Evolutionary conservation across 1,140 invertebrate species (phyloP).

Genomic region (Ladona fulva): DNA sequence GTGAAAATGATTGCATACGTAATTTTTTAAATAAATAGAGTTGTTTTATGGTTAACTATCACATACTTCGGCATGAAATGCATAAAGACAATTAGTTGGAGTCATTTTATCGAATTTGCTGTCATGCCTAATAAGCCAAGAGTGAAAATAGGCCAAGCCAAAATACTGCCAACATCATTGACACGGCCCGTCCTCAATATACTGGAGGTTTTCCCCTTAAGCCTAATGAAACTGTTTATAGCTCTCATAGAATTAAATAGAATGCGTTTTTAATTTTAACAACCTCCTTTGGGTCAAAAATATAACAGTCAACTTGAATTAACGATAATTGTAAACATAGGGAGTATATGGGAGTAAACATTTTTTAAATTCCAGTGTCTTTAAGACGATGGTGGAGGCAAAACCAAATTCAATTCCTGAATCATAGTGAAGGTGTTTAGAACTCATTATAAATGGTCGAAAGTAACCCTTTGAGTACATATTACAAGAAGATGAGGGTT

Average conservation of each 20-base stretch:
- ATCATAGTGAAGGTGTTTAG: conserved; percentile 6
- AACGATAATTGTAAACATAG: neutral
- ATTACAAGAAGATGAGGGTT: neutral
- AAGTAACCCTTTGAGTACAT: neutral
- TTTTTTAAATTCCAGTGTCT: conserved; percentile 1
- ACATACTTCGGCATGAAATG: neutral
- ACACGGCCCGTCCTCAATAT: neutral
- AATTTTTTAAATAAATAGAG: neutral
- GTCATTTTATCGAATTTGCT: neutral
- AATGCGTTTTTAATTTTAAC: neutral
- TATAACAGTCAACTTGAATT: neutral
- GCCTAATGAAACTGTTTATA: neutral
- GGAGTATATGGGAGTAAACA: neutral
- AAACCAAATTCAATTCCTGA: neutral
- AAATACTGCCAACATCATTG: neutral
- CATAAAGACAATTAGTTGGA: neutral
- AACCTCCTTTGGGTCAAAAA: neutral
- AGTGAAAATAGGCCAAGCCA: neutral
- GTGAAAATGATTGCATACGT: neutral
- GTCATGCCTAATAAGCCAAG: neutral
- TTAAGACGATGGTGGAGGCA: neutral
- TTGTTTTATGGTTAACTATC: conserved; percentile 6
- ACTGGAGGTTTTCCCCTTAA: neutral
- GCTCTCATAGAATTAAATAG: conserved; percentile 4
- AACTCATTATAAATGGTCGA: neutral